Conservation (phyloP, 2,113 vertebrate species). For the Strix uralensis region DNA sequence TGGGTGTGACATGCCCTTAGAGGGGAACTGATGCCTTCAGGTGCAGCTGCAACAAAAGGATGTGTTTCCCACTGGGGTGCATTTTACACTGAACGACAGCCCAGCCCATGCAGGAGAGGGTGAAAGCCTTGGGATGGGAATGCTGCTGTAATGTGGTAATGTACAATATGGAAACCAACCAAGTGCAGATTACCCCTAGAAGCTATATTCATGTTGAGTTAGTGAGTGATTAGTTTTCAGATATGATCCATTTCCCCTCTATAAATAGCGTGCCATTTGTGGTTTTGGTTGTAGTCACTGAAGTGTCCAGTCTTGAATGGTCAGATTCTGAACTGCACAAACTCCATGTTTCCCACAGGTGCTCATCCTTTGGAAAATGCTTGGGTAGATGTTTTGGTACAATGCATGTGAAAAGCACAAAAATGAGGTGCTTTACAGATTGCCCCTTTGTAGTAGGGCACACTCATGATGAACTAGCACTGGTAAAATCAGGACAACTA, state of each 20-base stretch:
- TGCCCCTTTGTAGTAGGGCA: not conserved
- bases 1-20: not conserved
- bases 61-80: not conserved
- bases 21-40: not conserved
- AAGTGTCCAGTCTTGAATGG: not conserved
- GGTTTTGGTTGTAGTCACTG: not conserved
- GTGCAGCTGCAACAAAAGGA: not conserved
- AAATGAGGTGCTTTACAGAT: not conserved
- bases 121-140: not conserved
- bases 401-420: not conserved
- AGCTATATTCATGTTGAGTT: not conserved
- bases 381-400: not conserved
- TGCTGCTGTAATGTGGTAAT: not conserved
- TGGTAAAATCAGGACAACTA: not conserved
- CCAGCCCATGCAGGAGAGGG: not conserved
- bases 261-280: not conserved
- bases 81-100: not conserved
- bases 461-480: not conserved
- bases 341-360: rapidly evolving
- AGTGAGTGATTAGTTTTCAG: not conserved
- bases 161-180: not conserved
- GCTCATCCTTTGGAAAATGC: not conserved
- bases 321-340: not conserved
- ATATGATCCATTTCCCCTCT: not conserved
- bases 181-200: not conserved